Conservation (phyloP, 2,113 vertebrate genomes). For the Phyllostomus discolor region DNA sequence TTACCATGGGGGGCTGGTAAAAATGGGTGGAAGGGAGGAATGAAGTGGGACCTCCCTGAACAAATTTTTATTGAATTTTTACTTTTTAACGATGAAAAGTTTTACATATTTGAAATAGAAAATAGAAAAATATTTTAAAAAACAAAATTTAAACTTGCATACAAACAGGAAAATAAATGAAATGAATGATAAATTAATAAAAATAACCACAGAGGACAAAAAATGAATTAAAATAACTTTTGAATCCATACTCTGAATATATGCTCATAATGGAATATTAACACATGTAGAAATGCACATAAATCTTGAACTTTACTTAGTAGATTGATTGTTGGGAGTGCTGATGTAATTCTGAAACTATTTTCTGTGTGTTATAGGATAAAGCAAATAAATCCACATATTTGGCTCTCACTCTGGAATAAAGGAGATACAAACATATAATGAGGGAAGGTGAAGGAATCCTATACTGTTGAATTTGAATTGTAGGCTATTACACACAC, state of each 20-base stretch:
- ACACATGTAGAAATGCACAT: not conserved
- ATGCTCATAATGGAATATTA: not conserved
- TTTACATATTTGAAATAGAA: not conserved
- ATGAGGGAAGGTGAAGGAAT: not conserved
- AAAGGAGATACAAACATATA: not conserved
- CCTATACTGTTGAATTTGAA: not conserved
- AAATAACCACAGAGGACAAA: not conserved
- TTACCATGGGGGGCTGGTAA: not conserved
- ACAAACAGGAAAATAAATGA: conserved; percentile 12
- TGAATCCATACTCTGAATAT: not conserved
- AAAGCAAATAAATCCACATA: not conserved
- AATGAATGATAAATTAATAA: not conserved
- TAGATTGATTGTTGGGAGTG: not conserved
- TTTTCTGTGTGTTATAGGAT: not conserved
- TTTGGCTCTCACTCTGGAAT: not conserved
- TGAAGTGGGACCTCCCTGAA: not conserved
- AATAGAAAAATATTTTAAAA: not conserved
- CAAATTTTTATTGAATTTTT: not conserved
- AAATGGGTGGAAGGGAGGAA: not conserved
- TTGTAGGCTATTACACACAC: not conserved
- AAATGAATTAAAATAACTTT: conserved; percentile 25
- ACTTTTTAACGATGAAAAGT: not conserved
- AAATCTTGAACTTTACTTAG: conserved; percentile 26
- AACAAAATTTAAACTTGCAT: not conserved
- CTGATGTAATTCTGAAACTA: conserved; percentile 10